Conservation (phyloP, 2,888 invertebrate genomes). For the Epirrhoe alternata region DNA sequence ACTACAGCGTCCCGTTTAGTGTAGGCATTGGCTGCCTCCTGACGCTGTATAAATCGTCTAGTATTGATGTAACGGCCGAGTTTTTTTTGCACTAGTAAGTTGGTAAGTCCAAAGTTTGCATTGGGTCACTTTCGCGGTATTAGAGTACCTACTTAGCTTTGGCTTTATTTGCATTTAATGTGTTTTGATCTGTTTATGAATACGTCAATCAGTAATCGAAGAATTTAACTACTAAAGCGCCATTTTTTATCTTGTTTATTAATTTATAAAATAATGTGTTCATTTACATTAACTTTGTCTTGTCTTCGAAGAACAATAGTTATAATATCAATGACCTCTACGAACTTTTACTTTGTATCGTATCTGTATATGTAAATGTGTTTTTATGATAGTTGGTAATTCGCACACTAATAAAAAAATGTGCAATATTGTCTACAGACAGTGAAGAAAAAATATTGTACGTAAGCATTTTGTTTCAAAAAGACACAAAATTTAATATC, state of each 20-base stretch:
- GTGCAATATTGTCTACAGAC: neutral
- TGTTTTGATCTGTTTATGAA: neutral
- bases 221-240: slow-evolving; percentile 14
- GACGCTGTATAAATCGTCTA: no score
- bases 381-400: neutral
- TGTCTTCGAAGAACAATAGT: slow-evolving; percentile 45
- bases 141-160: no score
- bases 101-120: no score
- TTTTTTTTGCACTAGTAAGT: no score
- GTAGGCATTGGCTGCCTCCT: no score
- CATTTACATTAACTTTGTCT: slow-evolving; percentile 41
- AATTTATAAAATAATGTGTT: slow-evolving; percentile 55
- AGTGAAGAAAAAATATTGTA: neutral
- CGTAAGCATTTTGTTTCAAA: no score
- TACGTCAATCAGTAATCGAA: neutral
- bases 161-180: neutral
- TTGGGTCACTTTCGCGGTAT: no score
- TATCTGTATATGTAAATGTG: slow-evolving; percentile 32
- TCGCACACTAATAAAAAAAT: neutral
- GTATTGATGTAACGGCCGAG: no score
- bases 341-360: slow-evolving; percentile 51
- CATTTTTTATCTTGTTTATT: slow-evolving; percentile 53
- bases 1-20: no score
- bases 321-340: slow-evolving; percentile 49
- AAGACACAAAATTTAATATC: no score